Conservation (phyloP, 2,888 invertebrate genomes). For the Tetragonula carbonaria region DNA sequence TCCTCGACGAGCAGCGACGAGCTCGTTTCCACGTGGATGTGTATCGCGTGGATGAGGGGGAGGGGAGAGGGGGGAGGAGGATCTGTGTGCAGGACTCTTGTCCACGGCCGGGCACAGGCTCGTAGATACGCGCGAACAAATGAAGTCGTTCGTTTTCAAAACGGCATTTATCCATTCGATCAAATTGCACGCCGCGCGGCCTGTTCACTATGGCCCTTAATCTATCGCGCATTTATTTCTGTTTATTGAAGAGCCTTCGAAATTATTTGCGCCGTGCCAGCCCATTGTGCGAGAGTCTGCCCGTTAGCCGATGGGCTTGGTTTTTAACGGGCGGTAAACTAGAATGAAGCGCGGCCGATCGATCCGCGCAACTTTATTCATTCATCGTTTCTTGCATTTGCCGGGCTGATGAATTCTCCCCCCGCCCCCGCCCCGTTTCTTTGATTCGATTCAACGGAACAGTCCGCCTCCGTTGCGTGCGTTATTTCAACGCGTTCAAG, state of each 20-base stretch:
- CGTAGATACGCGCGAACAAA: conserved; percentile 47
- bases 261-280: conserved; percentile 46
- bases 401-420: background rate
- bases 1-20: background rate
- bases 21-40: background rate
- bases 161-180: conserved; percentile 59
- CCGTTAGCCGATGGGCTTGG: conserved; percentile 11
- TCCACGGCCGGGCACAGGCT: conserved; percentile 11
- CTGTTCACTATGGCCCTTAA: conserved; percentile 49
- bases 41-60: background rate
- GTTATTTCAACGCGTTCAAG: background rate
- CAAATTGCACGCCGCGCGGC: conserved; percentile 52
- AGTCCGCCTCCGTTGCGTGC: background rate
- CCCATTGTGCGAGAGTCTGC: conserved; percentile 29
- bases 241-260: conserved; percentile 55
- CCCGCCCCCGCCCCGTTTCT: background rate
- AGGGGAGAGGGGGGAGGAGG: too few relatives aligned
- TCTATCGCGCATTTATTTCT: conserved; percentile 57
- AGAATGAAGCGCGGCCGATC: conserved; percentile 12
- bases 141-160: conserved; percentile 59
- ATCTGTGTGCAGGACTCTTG: background rate
- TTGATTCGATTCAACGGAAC: conserved; percentile 17
- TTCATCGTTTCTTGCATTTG: conserved; percentile 8
- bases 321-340: conserved; percentile 9
- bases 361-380: conserved; percentile 27